Percentiles rank a stretch among this genome's conserved stretches.
Evolutionary conservation across 1,140 invertebrate species (phyloP).

Genomic region (Contarinia nasturtii): DNA sequence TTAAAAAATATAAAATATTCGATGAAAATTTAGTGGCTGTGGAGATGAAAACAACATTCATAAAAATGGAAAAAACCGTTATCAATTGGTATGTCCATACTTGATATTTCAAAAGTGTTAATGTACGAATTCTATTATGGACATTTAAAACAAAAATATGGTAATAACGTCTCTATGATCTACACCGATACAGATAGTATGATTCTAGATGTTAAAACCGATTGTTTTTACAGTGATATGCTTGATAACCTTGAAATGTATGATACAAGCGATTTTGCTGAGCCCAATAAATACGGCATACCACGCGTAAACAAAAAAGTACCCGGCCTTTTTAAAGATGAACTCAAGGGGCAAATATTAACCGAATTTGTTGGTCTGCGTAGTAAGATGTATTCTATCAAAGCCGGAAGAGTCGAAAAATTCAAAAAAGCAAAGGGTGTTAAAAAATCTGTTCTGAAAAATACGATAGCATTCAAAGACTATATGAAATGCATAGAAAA

Average conservation of each 20-base stretch:
- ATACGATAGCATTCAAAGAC: neutral
- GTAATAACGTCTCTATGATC: constrained; percentile 8
- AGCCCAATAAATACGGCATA: constrained; percentile 11
- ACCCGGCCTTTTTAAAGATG: constrained; percentile 29
- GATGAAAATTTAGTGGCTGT: constrained; percentile 20
- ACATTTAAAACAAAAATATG: constrained; percentile 8
- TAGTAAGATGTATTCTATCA: constrained; percentile 24
- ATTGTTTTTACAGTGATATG: neutral
- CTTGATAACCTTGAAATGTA: neutral
- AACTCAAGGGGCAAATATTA: constrained; percentile 21
- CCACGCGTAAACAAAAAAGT: constrained; percentile 25
- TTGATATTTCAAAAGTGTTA: constrained; percentile 15
- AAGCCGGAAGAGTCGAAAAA: neutral
- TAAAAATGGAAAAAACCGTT: constrained; percentile 23
- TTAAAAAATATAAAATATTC: constrained; percentile 18
- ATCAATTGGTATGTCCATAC: constrained; percentile 20
- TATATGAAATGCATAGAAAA: neutral
- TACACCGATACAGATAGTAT: constrained; percentile 16
- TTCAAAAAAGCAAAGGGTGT: neutral
- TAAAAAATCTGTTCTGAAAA: neutral
- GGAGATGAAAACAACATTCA: constrained; percentile 15
- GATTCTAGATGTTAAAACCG: constrained; percentile 5
- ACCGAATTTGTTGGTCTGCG: constrained; percentile 22
- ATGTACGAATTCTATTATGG: constrained; percentile 14
- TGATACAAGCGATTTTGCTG: neutral